Base-by-base conservation (phyloP, 1,140 invertebrate genomes). In the Ceratoteleas bidentatus region DNA sequence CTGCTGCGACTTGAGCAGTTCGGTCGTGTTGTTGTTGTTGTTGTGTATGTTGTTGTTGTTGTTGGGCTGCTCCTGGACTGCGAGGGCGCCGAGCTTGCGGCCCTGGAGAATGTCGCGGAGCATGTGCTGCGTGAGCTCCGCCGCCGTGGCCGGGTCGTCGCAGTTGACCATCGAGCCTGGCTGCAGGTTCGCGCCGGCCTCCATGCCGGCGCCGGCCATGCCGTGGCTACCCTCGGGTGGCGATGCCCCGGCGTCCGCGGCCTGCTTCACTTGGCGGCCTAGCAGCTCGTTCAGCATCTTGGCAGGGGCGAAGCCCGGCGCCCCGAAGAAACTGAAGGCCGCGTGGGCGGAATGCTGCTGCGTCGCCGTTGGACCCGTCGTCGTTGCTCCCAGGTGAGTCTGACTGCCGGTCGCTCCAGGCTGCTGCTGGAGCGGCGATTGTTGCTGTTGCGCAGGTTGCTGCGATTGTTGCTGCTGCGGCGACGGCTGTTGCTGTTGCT, bases 201-300 rank as follows among this genome's bases (percentile, higher is more conserved):
- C 90, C 87, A 91, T 91, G 62, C 88, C 88, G 78, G 90, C 86
- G 62, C 89, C 90, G 80, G 90, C 91, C 88, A 91, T 90, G 81
- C 90, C 90, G 86, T 90, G 88, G 61, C 89, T 89, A 83, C 86
- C 87, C 83, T 92, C 88, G 80, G 90, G 92, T 83, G 93, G 90
- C 82, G 92, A 92, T 87, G 92, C 91, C 85, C 94, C 94, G 78
- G 94, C 93, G 91, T 94, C 94, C 83, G 93, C 93, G 74, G 93
- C 94, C 90, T 94, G 94, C 87, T 95, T 95, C 87, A 95, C 94
- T 86, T 95, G 94, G 82, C 96, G 93, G 73, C 95, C 95, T 79
- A 96, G 93, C 78, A 96, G 92, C 91, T 96, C 95, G 94, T 96
- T 96, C 81, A 96, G 93, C 95, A 96, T 96, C 89, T 96, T 96